Base-by-base conservation (phyloP, 2,113 vertebrate species). In the Crocuta crocuta region DNA sequence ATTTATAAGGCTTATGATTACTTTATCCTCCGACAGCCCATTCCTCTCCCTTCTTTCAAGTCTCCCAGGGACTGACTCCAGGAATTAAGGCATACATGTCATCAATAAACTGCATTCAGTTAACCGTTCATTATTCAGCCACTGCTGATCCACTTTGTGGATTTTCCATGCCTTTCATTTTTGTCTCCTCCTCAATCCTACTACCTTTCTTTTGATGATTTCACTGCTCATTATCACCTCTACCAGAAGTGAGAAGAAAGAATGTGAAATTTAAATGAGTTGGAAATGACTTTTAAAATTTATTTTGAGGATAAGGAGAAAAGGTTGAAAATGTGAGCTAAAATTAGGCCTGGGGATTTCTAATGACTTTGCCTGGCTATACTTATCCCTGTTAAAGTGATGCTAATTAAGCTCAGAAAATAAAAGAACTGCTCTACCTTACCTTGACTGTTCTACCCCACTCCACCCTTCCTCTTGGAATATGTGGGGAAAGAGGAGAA, bases 151-250 rank as follows among this genome's bases (percentile, higher is more conserved):
- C 80, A 96, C 90, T 92, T 70, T 95, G 91, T 94, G 73, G 94
- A 95, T 92, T 98, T 94, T 85, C 43, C 90, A 66, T 83, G 85
- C 73, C 91, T 74, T 97, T 97, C 94, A 50, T 83, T 94, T 94
- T 94, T 31, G 55, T 92, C 78, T 74, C 66, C 48, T 95, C 70
- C 71, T 91, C 95, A 90, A 31, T 74, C 61, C 24, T 31, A 82
- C 66, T 71, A 91, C 96, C 88, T 97, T 96, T 81, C 97, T 89
- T 96, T 96, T 96, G 97, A 97, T 95, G 81, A 79, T 96, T 97
- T 98, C 74, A 78, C 96, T 97, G 82, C 53, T 98, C 94, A 98
- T 98, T 98, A 98, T 98, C 97, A 97, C 94, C 88, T 98, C 95
- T 84, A 65, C 91, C 92, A 98, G 84, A 98, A 97, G 93, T 95